phyloP scores from a whole-genome alignment of 2,113 vertebrate species.

The Lasiurus cinereus region DNA sequence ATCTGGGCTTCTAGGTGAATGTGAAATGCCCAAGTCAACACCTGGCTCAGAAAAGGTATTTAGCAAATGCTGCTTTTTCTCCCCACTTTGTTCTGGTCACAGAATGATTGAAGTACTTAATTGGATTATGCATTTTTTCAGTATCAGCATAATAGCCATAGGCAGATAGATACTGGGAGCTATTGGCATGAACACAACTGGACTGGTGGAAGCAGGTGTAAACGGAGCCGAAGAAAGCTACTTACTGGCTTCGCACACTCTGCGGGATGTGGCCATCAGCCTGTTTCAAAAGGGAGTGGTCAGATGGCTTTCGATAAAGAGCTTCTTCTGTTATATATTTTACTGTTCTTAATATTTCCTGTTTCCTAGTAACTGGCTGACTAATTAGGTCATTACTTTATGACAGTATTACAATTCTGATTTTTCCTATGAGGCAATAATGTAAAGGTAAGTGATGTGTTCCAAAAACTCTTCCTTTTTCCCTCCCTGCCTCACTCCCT shows the following conservation, averaged over 20 bases:
- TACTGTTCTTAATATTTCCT: not conserved
- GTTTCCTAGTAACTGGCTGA: not conserved
- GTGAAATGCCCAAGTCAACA: not conserved
- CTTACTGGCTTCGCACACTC: not conserved
- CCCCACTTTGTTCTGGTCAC: not conserved
- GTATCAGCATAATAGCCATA: not conserved
- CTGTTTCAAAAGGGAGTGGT: not conserved
- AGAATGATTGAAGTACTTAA: not conserved
- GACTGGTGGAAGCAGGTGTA: not conserved
- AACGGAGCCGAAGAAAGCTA: not conserved
- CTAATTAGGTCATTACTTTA: not conserved
- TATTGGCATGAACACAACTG: not conserved
- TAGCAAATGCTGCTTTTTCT: not conserved
- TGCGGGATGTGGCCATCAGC: not conserved
- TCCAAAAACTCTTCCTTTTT: not conserved
- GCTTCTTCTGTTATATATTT: not conserved
- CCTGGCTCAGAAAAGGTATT: not conserved
- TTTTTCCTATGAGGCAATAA: not conserved
- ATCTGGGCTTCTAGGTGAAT: not conserved
- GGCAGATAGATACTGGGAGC: not conserved
- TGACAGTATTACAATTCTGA: not conserved
- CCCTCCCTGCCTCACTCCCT: not conserved
- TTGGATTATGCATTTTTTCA: not conserved
- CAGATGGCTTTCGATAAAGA: not conserved
- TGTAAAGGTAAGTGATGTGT: slow-evolving; percentile 38